These are phyloP conservation scores for Linyphia triangularis DNA, from an alignment of 2,888 invertebrate genomes.

Conservation along the genomic window DNA sequence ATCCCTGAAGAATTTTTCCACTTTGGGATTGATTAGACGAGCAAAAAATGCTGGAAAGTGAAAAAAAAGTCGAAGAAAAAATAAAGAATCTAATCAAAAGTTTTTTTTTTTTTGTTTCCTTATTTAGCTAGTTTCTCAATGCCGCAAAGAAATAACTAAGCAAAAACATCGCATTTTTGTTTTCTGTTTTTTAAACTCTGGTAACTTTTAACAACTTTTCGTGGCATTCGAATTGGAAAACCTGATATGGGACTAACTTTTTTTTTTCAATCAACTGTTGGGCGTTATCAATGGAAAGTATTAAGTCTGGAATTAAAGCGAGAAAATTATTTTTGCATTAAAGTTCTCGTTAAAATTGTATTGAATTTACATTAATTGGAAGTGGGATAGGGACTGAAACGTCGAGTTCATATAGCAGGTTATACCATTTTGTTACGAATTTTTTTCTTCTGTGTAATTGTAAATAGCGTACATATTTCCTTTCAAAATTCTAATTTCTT, in stretches of 20 bases:
- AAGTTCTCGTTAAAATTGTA: not conserved
- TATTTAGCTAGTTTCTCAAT: constrained; percentile 34
- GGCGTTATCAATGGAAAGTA: constrained; percentile 18
- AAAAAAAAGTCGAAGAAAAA: constrained; percentile 7
- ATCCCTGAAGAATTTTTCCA: constrained; percentile 64
- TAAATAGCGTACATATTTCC: no score
- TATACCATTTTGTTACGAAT: no score
- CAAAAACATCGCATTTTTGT: constrained; percentile 16
- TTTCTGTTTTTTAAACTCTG: constrained; percentile 1
- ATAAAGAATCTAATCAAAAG: constrained; percentile 53
- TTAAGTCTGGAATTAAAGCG: not conserved
- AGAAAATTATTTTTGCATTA: not conserved
- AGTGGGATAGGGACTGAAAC: no score
- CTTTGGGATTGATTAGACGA: constrained; percentile 53
- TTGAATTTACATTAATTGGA: not conserved
- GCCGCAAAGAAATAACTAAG: constrained; percentile 1
- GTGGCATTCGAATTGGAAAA: constrained; percentile 46
- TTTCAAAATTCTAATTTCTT: no score
- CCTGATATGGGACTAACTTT: not conserved
- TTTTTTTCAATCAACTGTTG: constrained; percentile 12
- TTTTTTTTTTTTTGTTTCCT: constrained; percentile 35
- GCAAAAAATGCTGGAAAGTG: not conserved
- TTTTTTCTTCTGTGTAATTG: no score
- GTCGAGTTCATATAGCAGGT: no score
- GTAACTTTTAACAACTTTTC: constrained; percentile 60